A percentile compares a stretch with the other conserved stretches of the same genome.
Evolutionary conservation across 92 coral and sea anemone genomes (phyloP).

Genomic region (Paramuricea clavata): DNA sequence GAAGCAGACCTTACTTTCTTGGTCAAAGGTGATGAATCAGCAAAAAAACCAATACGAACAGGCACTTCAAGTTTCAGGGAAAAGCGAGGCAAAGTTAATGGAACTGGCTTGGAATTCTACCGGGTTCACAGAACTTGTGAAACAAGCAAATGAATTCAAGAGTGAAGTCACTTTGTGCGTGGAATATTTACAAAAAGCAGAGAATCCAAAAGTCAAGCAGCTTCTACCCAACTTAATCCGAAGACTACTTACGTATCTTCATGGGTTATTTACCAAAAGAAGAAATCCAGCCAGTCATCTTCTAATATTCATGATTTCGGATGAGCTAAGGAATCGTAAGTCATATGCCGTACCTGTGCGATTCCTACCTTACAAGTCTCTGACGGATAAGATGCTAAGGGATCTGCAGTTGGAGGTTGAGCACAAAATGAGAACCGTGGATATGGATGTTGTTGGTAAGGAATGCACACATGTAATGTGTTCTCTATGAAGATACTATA

Average conservation of each 20-base stretch:
- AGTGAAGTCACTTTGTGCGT: background rate
- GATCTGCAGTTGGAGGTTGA: slow-evolving; percentile 24
- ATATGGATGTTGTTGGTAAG: slow-evolving; percentile 22
- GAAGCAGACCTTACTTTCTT: slow-evolving; percentile 6
- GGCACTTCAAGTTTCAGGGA: slow-evolving; percentile 1
- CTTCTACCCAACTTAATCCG: too few species aligned
- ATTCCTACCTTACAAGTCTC: slow-evolving; percentile 16
- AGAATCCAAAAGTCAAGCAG: background rate
- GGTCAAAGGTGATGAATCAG: slow-evolving; percentile 14
- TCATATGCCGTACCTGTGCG: slow-evolving; percentile 15
- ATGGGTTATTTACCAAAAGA: background rate
- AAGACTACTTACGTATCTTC: background rate
- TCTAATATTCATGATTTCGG: background rate
- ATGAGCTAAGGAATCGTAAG: background rate
- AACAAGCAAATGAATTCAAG: background rate
- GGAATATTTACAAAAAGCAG: background rate
- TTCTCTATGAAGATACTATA: too few species aligned
- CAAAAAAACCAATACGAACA: slow-evolving; percentile 2
- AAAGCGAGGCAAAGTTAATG: background rate
- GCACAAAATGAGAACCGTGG: background rate
- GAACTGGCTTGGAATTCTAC: background rate
- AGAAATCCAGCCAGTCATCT: background rate
- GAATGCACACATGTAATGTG: background rate
- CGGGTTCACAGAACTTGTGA: background rate
- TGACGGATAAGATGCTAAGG: background rate